Evolutionary conservation across 2,113 vertebrate genomes (phyloP).

Genomic region (Aptenodytes patagonicus): DNA sequence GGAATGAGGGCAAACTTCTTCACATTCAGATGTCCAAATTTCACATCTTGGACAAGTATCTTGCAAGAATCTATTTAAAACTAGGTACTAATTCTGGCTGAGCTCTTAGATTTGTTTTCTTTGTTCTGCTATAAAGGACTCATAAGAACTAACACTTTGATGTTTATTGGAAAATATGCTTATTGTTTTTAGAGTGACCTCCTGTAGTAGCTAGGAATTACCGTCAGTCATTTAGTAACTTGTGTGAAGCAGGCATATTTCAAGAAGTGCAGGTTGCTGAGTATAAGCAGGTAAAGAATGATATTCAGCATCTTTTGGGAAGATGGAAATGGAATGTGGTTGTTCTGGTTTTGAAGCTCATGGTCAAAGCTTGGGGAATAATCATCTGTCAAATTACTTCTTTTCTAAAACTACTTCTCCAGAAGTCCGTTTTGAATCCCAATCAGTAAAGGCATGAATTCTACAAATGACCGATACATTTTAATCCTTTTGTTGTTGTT

Average conservation of each 20-base stretch:
- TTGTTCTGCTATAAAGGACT: neutral
- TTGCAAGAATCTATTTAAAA: neutral
- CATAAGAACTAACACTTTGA: neutral
- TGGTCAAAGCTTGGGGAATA: neutral
- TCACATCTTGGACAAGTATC: neutral
- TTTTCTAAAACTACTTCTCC: neutral
- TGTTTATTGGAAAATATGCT: neutral
- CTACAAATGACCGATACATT: neutral
- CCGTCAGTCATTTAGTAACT: neutral
- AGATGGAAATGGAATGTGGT: neutral
- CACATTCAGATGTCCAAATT: no score
- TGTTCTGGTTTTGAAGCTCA: neutral
- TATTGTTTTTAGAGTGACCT: neutral
- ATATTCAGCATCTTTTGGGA: neutral
- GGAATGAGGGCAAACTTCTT: neutral
- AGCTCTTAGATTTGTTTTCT: neutral
- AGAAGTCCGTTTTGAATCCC: neutral
- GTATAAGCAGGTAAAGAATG: neutral
- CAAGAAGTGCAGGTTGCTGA: neutral
- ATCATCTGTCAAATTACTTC: neutral
- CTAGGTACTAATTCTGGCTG: neutral
- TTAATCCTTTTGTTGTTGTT: neutral
- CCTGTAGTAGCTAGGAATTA: neutral
- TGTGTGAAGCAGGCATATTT: neutral
- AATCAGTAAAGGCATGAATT: neutral